Percentiles rank a stretch among this genome's conserved stretches.
These are phyloP conservation scores for Drosophila antonietae DNA, from an alignment of 2,888 invertebrate species.

Conservation along the genomic window DNA sequence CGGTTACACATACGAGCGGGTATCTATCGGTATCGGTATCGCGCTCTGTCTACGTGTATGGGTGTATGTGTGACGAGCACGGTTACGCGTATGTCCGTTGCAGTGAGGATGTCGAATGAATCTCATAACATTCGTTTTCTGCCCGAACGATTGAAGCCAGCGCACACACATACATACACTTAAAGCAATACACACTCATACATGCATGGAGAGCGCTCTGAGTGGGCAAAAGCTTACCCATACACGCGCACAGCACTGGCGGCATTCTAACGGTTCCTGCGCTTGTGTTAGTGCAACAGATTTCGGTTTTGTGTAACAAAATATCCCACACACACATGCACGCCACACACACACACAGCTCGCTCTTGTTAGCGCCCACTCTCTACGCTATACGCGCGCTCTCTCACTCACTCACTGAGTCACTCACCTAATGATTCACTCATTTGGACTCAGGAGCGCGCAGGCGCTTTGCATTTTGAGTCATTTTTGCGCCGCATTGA, in stretches of 20 bases:
- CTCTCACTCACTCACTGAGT: constrained; percentile 15
- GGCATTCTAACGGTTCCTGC: constrained; percentile 63
- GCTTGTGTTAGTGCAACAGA: constrained; percentile 63
- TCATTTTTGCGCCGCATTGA: constrained; percentile 22
- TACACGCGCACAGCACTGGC: constrained; percentile 21
- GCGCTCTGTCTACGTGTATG: constrained; percentile 35
- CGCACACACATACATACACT: constrained; percentile 21
- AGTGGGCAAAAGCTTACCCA: constrained; percentile 49
- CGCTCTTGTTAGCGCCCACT: constrained; percentile 17
- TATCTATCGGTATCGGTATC: constrained; percentile 65
- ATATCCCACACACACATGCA: constrained; percentile 64
- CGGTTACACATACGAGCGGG: constrained; percentile 27
- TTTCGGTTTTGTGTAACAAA: constrained; percentile 76
- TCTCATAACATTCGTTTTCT: constrained; percentile 50
- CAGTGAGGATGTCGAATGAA: constrained; percentile 66
- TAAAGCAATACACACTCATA: constrained; percentile 18
- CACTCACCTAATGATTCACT: constrained; percentile 13
- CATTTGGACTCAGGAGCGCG: constrained; percentile 56
- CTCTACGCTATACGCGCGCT: constrained; percentile 24
- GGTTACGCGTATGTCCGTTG: constrained; percentile 37
- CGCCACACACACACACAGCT: constrained; percentile 7
- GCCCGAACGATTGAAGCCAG: constrained; percentile 29
- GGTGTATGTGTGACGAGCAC: constrained; percentile 7
- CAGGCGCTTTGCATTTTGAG: constrained; percentile 65
- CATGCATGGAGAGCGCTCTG: constrained; percentile 18